Percentiles rank a stretch among this genome's conserved stretches.
Conservation (phyloP, 2,113 vertebrate species). For the Entosphenus tridentatus region DNA sequence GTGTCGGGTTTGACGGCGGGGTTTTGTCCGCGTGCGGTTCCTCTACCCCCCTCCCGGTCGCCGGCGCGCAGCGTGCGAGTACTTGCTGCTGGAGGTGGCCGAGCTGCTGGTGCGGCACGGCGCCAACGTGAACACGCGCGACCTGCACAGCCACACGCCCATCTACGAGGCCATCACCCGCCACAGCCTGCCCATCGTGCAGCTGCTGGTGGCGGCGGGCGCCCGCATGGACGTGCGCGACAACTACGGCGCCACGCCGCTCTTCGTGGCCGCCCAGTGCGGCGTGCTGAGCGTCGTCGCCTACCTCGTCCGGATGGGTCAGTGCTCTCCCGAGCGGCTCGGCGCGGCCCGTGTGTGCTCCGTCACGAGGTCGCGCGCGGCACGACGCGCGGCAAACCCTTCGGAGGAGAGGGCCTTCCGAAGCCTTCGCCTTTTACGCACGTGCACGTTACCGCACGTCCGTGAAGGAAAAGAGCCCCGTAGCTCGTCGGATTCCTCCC, state of each 20-base stretch:
- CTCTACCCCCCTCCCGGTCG: too few relatives aligned
- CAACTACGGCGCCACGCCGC: slow-evolving; percentile 44
- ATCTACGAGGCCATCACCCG: slow-evolving; percentile 50
- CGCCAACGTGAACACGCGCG: slow-evolving; percentile 32
- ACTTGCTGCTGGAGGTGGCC: slow-evolving; percentile 20
- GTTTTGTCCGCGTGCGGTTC: too few relatives aligned
- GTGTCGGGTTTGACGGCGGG: too few relatives aligned
- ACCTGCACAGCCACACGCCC: slow-evolving; percentile 48
- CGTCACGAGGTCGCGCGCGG: too few relatives aligned
- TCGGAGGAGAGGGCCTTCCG: too few relatives aligned
- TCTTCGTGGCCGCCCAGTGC: slow-evolving; percentile 65
- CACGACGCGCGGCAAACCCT: too few relatives aligned
- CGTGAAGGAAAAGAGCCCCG: too few relatives aligned
- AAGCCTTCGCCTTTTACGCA: neutral
- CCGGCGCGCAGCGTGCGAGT: too few relatives aligned
- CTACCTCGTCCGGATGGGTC: slow-evolving; percentile 41
- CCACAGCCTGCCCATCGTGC: slow-evolving; percentile 49
- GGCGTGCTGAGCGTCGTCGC: slow-evolving; percentile 39
- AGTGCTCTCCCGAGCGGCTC: slow-evolving; percentile 12
- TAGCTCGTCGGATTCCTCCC: too few relatives aligned
- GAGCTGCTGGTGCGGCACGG: slow-evolving; percentile 32
- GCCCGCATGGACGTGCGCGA: slow-evolving; percentile 47
- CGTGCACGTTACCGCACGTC: neutral
- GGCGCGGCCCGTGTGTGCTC: neutral
- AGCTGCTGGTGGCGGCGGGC: slow-evolving; percentile 45